These are phyloP conservation scores for Rhea americana DNA, from an alignment of 2,113 vertebrate species.

Conservation along the genomic window DNA sequence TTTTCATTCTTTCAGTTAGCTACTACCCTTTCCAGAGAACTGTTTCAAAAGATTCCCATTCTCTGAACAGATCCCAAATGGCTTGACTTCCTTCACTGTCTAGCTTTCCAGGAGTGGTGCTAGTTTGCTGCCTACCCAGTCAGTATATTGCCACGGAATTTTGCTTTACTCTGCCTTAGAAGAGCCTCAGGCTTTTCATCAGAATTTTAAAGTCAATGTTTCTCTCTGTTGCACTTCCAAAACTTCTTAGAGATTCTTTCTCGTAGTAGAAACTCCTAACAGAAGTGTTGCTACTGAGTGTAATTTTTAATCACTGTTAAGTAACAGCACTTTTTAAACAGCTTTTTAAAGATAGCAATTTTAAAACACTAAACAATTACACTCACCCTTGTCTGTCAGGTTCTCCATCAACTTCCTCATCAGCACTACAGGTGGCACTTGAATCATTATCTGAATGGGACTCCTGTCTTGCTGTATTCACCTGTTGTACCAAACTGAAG, in stretches of 20 bases:
- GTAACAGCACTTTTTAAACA: not conserved
- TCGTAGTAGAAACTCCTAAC: not conserved
- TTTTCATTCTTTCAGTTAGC: not conserved
- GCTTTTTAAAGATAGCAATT: not conserved
- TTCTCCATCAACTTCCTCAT: conserved; percentile 94
- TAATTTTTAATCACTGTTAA: not conserved
- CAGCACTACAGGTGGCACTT: conserved; percentile 97
- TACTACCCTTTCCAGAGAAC: not conserved
- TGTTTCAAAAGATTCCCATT: not conserved
- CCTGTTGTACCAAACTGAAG: conserved; percentile 59
- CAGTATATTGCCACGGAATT: not conserved
- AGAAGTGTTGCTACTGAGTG: not conserved
- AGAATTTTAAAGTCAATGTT: not conserved
- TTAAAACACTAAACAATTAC: not conserved
- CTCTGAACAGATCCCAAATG: not conserved
- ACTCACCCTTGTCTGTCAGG: conserved; percentile 89
- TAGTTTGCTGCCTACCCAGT: not conserved
- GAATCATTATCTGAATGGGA: conserved; percentile 94
- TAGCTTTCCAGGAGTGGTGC: not conserved
- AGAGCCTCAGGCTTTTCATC: not conserved
- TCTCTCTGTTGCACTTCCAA: not conserved
- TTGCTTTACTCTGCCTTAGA: not conserved
- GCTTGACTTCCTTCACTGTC: not conserved
- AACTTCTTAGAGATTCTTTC: not conserved
- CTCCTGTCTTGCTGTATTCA: conserved; percentile 64